Base-by-base conservation (phyloP, 2,888 invertebrate genomes). In the Resseliella maxima region DNA sequence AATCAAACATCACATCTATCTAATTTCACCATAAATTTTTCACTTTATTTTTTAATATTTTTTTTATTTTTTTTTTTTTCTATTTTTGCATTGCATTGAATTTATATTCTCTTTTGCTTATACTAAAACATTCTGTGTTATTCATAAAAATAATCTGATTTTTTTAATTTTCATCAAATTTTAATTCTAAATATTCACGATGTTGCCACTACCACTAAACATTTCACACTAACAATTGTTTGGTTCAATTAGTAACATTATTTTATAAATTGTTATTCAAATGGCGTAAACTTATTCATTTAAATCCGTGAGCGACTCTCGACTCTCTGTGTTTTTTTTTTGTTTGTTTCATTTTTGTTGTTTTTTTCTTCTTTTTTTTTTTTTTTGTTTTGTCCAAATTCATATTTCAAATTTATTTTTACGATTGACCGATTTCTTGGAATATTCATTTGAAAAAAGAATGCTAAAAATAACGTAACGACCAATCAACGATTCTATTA, bases 1-100 rank as follows among this genome's bases (percentile, higher is more conserved):
- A 59, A 59, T 59, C 59, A 50, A 41, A 50, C 50, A 50, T 41
- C 50, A 59, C 59, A 59, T 59, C 59, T 59, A 59, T 24, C 59
- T 24, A n/a, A 59, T 59, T 59, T 10, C 12, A 24, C 59, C 1
- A 59, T 10, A 59, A 59, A 59, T 24, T 12, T 50, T 50, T 41
- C 5, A 15, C 15, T 15, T 8, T 59, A 24, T 59, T 59, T 59
- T 59, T 24, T 18, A 50, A 18, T 59, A 24, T 59, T 59, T 24
- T 24, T n/a, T 59, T n/a, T 41, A 12, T 5, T 41, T 41, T 41
- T 41, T 5, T 41, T 41, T 41, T 5, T 8, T 5, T 41, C 41
- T 12, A 41, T 12, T 41, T 41, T 41, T 41, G 41, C 5, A 41
- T 12, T 41, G n/a, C n/a, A n/a, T n/a, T n/a, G n/a, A n/a, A n/a